Evolutionary conservation across 1,140 invertebrate species (phyloP), one percentile per base, ranked within the genome.

Genomic region (Diachasmimorpha longicaudata): DNA sequence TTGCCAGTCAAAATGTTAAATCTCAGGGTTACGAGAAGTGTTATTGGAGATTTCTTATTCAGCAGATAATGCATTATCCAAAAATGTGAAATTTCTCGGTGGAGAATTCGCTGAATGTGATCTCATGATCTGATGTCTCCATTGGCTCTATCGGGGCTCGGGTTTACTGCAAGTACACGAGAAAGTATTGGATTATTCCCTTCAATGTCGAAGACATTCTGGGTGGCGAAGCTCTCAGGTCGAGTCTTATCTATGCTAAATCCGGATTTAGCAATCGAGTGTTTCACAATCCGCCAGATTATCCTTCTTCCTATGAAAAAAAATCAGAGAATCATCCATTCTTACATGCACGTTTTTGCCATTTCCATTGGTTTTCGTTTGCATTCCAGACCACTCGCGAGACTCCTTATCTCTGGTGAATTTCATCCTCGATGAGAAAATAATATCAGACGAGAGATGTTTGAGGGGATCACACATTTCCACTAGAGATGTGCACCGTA

Each of bases 201-300:
- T 8, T 31, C 19, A 63, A 63, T 63, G 58, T 11, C 23, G 58
- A 25, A 63, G 23, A 63, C 23, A 63, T 63, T 52, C 19, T 63
- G 23, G 52, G 19, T n/a, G 19, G 52, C 9, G 16, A 25, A 14
- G 23, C 58, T 25, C 58, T 42, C 39, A 44, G 16, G 58, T 74
- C 72, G 31, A 66, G 58, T 74, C 21, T 66, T 73, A 78, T 78
- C 69, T 78, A 78, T 78, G 70, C 52, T 72, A 75, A 75, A 48
- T 70, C 63, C 16, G 39, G 75, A 70, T 70, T 70, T 46, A 70
- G 42, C 69, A 46, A 70, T 70, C 69, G 69, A 48, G 42, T 48
- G 42, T 44, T 16, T 70, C 42, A 42, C 69, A 25, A 70, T 70
- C 42, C 69, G 19, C n/a, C n/a, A 46, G 42, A 63, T 63, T 63